Conservation (phyloP, 2,797 vertebrate species). For the Eospalax fontanierii region DNA sequence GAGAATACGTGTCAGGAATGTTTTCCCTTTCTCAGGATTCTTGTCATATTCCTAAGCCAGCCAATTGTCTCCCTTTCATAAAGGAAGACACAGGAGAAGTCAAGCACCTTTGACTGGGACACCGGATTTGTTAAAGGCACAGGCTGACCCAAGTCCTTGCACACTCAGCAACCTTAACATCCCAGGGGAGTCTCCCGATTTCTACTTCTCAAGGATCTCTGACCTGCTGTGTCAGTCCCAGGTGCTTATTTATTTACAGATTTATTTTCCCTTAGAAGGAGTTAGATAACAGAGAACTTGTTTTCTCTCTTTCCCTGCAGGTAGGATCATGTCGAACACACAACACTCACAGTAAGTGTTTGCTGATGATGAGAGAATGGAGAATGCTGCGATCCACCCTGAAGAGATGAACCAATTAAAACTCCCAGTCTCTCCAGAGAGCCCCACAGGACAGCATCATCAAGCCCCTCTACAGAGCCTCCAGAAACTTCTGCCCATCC, state of each 20-base stretch:
- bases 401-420: neutral
- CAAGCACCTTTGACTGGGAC: neutral
- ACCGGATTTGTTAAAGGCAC: accelerated
- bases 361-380: neutral
- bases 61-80: accelerated
- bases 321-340: accelerated
- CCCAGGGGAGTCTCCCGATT: neutral
- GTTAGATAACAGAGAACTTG: too few species aligned
- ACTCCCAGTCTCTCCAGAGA: neutral
- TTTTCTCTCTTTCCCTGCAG: accelerated
- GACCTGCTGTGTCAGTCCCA: neutral
- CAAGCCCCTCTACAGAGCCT: neutral
- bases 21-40: accelerated
- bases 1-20: accelerated
- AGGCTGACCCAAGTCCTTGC: neutral
- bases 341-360: accelerated
- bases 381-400: neutral
- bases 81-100: neutral
- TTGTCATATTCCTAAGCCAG: neutral
- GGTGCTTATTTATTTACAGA: neutral
- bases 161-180: accelerated
- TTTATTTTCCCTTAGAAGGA: neutral
- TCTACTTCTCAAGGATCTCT: too few species aligned
- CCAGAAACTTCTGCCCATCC: neutral
- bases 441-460: too few species aligned